Evolutionary conservation across 1,140 invertebrate species (phyloP).

Genomic region (Pachyrhynchus sulphureomaculatus): DNA sequence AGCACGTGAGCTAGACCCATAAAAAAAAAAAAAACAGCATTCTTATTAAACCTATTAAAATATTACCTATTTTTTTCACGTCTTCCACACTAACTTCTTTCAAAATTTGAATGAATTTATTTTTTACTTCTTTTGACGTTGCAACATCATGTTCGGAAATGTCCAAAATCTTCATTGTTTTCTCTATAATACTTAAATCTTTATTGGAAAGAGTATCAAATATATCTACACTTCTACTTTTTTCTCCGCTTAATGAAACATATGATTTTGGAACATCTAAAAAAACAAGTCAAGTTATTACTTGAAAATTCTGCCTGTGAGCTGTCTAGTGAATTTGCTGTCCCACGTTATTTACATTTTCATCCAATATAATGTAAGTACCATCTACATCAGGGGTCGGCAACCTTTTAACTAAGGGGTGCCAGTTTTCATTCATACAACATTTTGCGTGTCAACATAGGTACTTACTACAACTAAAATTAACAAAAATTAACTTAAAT

Average conservation of each 20-base stretch:
- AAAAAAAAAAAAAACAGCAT: no score
- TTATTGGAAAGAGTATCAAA: not conserved
- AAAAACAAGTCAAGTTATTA: not conserved
- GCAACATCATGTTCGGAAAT: not conserved
- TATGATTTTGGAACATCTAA: conserved; percentile 10
- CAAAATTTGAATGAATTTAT: not conserved
- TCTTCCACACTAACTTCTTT: not conserved
- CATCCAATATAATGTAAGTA: no score
- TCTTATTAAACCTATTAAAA: not conserved
- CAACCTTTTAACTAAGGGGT: no score
- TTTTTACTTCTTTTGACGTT: not conserved
- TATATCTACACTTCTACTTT: not conserved
- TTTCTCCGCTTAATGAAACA: not conserved
- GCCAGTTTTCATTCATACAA: no score
- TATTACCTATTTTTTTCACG: not conserved
- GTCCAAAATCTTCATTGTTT: conserved; percentile 8
- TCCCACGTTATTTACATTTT: no score
- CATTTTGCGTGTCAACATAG: no score
- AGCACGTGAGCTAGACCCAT: no score
- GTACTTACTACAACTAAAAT: no score
- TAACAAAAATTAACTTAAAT: no score
- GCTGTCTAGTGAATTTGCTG: not conserved
- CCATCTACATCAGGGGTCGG: no score
- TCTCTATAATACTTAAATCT: not conserved
- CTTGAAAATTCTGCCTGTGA: not conserved